These are phyloP conservation scores for Nestor notabilis DNA, from an alignment of 2,113 vertebrate genomes.

Conservation along the genomic window DNA sequence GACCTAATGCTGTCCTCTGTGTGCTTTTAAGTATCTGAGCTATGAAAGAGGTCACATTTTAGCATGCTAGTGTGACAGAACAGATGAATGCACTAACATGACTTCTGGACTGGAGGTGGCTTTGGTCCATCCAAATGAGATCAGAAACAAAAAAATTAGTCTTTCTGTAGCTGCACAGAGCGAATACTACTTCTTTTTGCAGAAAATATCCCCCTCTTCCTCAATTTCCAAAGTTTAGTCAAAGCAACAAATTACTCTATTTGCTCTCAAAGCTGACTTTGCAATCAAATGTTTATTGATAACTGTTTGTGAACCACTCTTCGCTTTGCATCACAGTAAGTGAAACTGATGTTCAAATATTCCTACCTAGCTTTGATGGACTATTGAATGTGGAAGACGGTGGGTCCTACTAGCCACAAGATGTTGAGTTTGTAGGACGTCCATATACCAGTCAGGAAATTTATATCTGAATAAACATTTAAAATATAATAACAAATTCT, in stretches of 20 bases:
- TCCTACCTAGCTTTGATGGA: background rate
- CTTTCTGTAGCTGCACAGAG: background rate
- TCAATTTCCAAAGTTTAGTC: background rate
- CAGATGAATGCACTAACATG: background rate
- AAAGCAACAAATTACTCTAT: background rate
- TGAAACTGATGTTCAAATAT: background rate
- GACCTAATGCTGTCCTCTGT: background rate
- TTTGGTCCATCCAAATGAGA: background rate
- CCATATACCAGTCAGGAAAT: background rate
- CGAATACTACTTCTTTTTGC: background rate
- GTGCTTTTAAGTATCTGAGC: background rate
- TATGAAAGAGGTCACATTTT: background rate
- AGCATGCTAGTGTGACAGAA: background rate
- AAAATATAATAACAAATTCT: background rate
- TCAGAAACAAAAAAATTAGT: background rate
- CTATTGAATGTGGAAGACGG: background rate
- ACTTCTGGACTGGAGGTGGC: background rate
- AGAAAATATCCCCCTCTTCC: background rate
- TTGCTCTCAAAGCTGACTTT: background rate
- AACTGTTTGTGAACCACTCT: background rate
- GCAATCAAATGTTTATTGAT: background rate
- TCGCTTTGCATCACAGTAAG: background rate
- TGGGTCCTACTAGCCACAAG: background rate
- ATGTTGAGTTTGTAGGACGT: background rate
- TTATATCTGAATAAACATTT: background rate